Evolutionary conservation across 2,888 invertebrate genomes (phyloP).

Genomic region (Cryptus armator): DNA sequence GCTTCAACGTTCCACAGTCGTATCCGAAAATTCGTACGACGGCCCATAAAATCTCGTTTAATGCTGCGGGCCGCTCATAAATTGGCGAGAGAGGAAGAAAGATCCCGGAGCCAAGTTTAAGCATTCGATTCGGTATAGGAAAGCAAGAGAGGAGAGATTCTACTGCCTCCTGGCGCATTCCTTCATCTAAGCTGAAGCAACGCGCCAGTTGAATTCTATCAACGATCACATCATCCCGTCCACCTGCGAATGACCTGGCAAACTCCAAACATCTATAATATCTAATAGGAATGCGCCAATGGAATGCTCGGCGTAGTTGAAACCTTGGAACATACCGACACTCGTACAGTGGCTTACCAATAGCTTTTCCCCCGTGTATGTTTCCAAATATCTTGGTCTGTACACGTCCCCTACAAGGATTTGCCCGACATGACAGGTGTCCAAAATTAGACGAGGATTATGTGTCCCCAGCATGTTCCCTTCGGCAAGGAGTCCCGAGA

Average conservation of each 20-base stretch:
- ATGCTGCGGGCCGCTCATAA: constrained; percentile 52
- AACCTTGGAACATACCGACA: not conserved
- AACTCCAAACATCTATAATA: constrained; percentile 16
- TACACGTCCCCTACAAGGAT: not conserved
- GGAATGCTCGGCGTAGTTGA: constrained; percentile 6
- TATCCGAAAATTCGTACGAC: constrained; percentile 56
- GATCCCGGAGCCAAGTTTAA: constrained; percentile 49
- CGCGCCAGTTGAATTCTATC: not conserved
- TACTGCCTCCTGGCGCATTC: constrained; percentile 18
- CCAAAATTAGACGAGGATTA: not conserved
- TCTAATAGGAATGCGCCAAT: constrained; percentile 4
- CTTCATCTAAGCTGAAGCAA: not conserved
- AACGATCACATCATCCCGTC: not conserved
- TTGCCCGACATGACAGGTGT: not conserved
- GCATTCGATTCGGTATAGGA: constrained; percentile 10
- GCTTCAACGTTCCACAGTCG: constrained; percentile 36
- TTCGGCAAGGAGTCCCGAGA: not conserved
- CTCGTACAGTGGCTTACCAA: not conserved
- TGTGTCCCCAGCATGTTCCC: not conserved
- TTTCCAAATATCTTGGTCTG: not conserved
- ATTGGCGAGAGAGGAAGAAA: constrained; percentile 27
- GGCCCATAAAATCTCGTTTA: constrained; percentile 60
- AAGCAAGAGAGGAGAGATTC: not conserved
- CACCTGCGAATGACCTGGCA: constrained; percentile 44
- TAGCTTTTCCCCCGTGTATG: not conserved